Conservation (phyloP, 92 coral and sea anemone species). For the Siderastrea radians region DNA sequence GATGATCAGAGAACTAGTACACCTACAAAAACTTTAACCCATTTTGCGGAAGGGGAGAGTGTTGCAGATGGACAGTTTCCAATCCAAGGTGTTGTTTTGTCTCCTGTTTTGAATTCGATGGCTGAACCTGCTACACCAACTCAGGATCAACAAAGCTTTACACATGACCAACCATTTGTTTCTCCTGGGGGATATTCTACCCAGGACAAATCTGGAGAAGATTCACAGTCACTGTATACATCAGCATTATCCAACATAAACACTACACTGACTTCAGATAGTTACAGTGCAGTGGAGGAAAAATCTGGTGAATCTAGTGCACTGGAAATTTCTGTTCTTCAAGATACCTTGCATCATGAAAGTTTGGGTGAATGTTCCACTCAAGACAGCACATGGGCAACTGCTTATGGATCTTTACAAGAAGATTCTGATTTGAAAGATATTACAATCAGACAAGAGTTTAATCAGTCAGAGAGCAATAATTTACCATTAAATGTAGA, state of each 20-base stretch:
- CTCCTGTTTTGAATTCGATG: conserved; percentile 18
- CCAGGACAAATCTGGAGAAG: conserved; percentile 11
- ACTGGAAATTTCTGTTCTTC: neutral
- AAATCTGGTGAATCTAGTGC: neutral
- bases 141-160: neutral
- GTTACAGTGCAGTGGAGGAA: neutral
- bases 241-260: conserved; percentile 27
- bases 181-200: neutral
- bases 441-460: conserved; percentile 18
- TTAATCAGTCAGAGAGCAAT: neutral
- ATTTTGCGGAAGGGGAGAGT: neutral
- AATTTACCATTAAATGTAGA: neutral
- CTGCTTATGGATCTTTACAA: conserved; percentile 37
- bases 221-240: conserved; percentile 23
- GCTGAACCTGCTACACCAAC: neutral
- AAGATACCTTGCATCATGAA: neutral
- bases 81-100: neutral
- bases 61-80: neutral
- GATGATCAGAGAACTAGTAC: conserved; percentile 45
- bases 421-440: conserved; percentile 21
- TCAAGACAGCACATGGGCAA: conserved; percentile 28
- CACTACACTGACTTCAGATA: conserved; percentile 11
- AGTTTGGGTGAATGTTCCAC: conserved; percentile 12
- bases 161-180: neutral
- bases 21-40: neutral